Evolutionary conservation across 2,113 vertebrate genomes (phyloP).

Genomic region (Dromas ardeola): DNA sequence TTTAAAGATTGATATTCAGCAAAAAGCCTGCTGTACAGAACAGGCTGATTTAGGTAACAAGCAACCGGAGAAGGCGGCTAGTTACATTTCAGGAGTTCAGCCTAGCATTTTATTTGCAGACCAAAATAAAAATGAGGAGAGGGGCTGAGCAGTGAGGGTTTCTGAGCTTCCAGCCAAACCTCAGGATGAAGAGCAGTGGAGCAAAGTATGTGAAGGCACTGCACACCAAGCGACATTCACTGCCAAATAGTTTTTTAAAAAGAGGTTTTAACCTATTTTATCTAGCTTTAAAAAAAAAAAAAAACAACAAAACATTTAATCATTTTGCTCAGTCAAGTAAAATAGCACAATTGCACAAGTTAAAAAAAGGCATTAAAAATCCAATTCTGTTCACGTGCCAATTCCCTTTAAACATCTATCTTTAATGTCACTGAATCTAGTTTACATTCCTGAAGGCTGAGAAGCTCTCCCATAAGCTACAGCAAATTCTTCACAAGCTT

Average conservation of each 20-base stretch:
- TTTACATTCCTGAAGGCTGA: constrained; percentile 50
- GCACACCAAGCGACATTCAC: not conserved
- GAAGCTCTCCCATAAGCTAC: constrained; percentile 19
- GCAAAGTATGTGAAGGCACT: not conserved
- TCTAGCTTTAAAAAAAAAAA: not conserved
- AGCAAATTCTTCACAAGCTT: constrained; percentile 54
- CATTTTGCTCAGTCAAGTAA: not conserved
- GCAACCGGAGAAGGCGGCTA: not conserved
- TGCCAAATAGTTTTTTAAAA: not conserved
- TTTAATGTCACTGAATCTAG: constrained; percentile 44
- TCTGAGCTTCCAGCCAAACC: not conserved
- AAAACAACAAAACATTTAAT: not conserved
- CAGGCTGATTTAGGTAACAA: not conserved
- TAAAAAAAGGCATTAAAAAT: not conserved
- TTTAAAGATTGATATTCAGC: not conserved
- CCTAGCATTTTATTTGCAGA: not conserved
- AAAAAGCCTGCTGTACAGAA: not conserved
- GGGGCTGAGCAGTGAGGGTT: not conserved
- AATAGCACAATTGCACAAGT: not conserved
- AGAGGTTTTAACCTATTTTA: not conserved
- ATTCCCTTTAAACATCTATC: constrained; percentile 8
- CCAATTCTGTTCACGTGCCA: not conserved
- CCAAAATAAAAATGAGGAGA: not conserved
- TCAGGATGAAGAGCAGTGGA: not conserved
- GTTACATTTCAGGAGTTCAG: not conserved